phyloP scores from a whole-genome alignment of 2,888 invertebrate genomes.

The Diabrotica balteata region DNA sequence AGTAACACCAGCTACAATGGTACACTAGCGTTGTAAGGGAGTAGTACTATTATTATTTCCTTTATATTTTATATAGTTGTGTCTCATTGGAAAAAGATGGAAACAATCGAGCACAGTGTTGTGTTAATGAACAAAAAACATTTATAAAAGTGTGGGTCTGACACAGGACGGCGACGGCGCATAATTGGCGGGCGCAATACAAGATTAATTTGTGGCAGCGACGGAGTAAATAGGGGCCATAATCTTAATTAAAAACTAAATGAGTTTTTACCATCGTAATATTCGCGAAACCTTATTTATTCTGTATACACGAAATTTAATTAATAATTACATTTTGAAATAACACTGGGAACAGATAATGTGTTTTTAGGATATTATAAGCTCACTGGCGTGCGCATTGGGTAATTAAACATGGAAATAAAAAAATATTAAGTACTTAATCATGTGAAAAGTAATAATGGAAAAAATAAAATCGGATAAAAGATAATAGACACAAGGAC shows the following conservation, averaged over 20 bases:
- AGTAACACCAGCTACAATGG: no score
- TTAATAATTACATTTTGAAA: conserved; percentile 46
- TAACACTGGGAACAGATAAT: conserved; percentile 46
- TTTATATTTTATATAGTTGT: no score
- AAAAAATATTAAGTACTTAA: no score
- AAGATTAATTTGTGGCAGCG: conserved; percentile 48
- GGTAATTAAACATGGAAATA: no score
- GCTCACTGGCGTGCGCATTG: conserved; percentile 14
- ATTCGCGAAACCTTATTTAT: conserved; percentile 48
- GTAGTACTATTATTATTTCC: no score
- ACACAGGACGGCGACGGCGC: conserved; percentile 19
- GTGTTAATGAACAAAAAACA: neutral
- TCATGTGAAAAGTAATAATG: no score
- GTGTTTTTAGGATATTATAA: conserved; percentile 26
- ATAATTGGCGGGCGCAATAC: conserved; percentile 42
- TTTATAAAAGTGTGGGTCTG: neutral
- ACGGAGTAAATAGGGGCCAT: conserved; percentile 47
- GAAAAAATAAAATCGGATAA: no score
- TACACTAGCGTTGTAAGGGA: no score
- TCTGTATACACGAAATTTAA: conserved; percentile 45
- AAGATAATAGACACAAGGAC: no score
- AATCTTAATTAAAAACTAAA: conserved; percentile 54
- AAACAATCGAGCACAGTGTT: no score
- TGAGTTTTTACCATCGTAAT: conserved; percentile 50
- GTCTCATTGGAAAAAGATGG: no score